phyloP scores from a whole-genome alignment of 1,140 invertebrate species.

The Aphelenchoides besseyi region DNA sequence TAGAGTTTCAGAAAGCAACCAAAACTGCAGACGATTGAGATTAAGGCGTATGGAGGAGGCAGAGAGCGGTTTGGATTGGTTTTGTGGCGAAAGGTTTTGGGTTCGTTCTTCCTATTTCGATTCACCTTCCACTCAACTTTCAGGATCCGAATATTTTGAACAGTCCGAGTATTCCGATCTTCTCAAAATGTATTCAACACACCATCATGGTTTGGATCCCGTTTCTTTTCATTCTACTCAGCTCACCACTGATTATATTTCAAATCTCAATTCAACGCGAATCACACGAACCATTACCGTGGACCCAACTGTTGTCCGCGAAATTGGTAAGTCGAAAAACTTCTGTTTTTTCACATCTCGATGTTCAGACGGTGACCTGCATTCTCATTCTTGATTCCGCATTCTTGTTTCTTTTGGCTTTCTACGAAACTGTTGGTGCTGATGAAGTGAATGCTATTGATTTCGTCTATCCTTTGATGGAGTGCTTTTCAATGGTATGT shows the following conservation, averaged over 20 bases:
- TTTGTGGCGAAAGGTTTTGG: conserved; percentile 32
- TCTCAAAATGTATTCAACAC: conserved; percentile 58
- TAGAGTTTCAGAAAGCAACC: too few species aligned
- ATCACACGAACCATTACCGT: conserved; percentile 44
- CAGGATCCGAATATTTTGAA: conserved; percentile 9
- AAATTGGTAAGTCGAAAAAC: conserved; percentile 46
- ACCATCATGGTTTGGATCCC: conserved; percentile 58
- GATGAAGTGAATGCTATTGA: conserved; percentile 33
- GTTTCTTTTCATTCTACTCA: conserved; percentile 47
- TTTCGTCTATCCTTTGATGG: conserved; percentile 52
- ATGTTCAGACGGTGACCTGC: conserved; percentile 39
- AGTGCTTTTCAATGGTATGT: conserved; percentile 46
- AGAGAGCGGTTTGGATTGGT: conserved; percentile 20
- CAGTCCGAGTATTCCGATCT: conserved; percentile 36
- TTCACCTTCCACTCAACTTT: neutral
- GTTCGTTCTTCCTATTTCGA: neutral
- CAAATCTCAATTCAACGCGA: conserved; percentile 39
- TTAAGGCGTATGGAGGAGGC: conserved; percentile 1
- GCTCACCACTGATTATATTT: conserved; percentile 53
- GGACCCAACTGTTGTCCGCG: conserved; percentile 44
- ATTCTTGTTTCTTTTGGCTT: conserved; percentile 41
- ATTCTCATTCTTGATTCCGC: conserved; percentile 43
- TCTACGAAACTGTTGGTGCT: conserved; percentile 42
- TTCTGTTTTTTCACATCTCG: conserved; percentile 13
- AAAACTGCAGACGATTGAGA: too few species aligned